Evolutionary conservation across 2,888 invertebrate species (phyloP).

Genomic region (Drosophila nr. medialis): DNA sequence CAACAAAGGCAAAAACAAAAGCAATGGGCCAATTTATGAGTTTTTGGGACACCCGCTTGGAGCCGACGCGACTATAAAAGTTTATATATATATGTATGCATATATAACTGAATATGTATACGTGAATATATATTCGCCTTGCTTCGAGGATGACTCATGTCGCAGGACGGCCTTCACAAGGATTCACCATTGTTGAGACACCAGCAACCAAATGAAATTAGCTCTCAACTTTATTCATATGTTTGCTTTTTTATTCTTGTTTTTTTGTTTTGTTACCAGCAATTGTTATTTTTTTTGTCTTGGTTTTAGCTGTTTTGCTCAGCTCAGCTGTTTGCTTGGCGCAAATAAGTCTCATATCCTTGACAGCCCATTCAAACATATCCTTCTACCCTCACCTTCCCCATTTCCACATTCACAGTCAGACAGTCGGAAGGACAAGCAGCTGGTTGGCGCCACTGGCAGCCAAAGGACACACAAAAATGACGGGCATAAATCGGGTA

Average conservation of each 20-base stretch:
- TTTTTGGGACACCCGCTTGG: constrained; percentile 48
- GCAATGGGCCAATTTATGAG: constrained; percentile 48
- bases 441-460: constrained; percentile 45
- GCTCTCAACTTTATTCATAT: constrained; percentile 51
- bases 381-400: background rate
- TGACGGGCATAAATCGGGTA: background rate
- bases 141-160: constrained; percentile 47
- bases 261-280: constrained; percentile 19
- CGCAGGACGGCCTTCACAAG: constrained; percentile 49
- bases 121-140: constrained; percentile 17
- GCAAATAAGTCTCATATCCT: constrained; percentile 59
- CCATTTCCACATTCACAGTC: background rate
- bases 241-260: constrained; percentile 20
- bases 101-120: constrained; percentile 21
- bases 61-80: constrained; percentile 49
- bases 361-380: constrained; percentile 18
- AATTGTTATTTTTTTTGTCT: constrained; percentile 40
- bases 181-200: constrained; percentile 31
- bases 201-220: constrained; percentile 46
- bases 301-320: constrained; percentile 47
- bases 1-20: constrained; percentile 48
- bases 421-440: constrained; percentile 18
- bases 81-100: constrained; percentile 27
- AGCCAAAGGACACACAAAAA: constrained; percentile 16
- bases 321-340: constrained; percentile 71